A percentile compares a stretch with the other conserved stretches of the same genome.
Evolutionary conservation across 2,797 vertebrate genomes (phyloP).

Genomic region (Micropoecilia bifurca): DNA sequence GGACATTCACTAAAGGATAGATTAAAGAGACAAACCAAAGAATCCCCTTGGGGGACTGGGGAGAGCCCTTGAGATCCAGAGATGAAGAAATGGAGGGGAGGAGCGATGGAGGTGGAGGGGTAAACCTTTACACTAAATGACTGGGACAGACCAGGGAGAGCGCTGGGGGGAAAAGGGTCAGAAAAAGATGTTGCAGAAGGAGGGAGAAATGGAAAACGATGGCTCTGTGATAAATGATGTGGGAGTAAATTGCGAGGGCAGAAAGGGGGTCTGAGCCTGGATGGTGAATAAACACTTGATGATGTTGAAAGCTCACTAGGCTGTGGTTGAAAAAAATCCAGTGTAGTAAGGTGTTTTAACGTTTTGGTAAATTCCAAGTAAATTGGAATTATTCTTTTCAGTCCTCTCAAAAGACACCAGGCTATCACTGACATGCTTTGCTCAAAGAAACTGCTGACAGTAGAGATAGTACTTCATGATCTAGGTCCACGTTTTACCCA

Average conservation of each 20-base stretch:
- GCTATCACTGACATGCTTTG: background rate
- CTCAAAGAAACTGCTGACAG: slow-evolving; percentile 20
- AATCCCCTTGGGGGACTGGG: slow-evolving; percentile 40
- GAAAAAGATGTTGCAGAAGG: slow-evolving; percentile 68
- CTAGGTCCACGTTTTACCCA: slow-evolving; percentile 24
- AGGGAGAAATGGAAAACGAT: slow-evolving; percentile 68
- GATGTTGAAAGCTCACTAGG: slow-evolving; percentile 5
- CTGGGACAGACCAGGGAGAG: slow-evolving; percentile 56
- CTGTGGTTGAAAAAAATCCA: slow-evolving; percentile 9
- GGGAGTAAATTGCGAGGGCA: slow-evolving; percentile 43
- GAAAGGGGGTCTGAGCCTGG: slow-evolving; percentile 27
- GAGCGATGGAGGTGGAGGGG: slow-evolving; percentile 2
- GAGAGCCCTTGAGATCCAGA: slow-evolving; percentile 70
- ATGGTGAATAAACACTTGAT: slow-evolving; percentile 19
- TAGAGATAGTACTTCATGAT: slow-evolving; percentile 11
- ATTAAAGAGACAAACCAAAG: slow-evolving; percentile 57
- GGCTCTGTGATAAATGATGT: slow-evolving; percentile 56
- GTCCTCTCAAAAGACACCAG: slow-evolving; percentile 8
- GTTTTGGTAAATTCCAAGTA: slow-evolving; percentile 4
- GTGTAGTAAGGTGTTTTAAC: slow-evolving; percentile 3
- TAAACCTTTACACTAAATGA: slow-evolving; percentile 64
- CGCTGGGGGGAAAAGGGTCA: slow-evolving; percentile 42
- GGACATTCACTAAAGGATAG: slow-evolving; percentile 42
- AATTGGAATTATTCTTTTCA: slow-evolving; percentile 2
- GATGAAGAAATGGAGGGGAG: slow-evolving; percentile 44